Evolutionary conservation across 2,888 invertebrate genomes (phyloP), one percentile per base, ranked within the genome.

Genomic region (Rutpela maculata): DNA sequence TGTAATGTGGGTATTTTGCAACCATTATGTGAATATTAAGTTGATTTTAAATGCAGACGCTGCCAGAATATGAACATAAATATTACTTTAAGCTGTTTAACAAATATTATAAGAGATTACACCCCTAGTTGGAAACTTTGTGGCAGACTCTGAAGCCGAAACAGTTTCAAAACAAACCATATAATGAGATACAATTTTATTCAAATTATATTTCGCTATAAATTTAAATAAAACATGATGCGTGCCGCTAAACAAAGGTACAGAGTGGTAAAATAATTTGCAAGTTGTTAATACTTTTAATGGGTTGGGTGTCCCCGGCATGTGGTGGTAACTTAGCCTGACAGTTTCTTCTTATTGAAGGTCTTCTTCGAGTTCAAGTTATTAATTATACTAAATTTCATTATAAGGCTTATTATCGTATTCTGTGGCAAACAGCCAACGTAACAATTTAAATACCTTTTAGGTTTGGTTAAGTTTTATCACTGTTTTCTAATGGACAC

Each of bases 81-180:
- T 80, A 80, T 80, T 78, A 80, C 78, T 80, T 75, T 80, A 77
- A 80, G 80, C 78, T 77, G 80, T 80, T 80, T 75, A 78, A 78
- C 80, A 78, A 80, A 80, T 80, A 80, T 78, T 78, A 76, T 75
- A 77, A 77, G 78, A 80, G 80, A 80, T 80, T 80, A 80, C 77
- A 75, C 68, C 67, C 66, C 62, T 19, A 77, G 78, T 80, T 74
- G 78, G 74, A 71, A 74, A 78, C 75, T 67, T 65, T 59, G 67
- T 66, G 77, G 75, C 65, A 38, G 77, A 59, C 22, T 67, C 43
- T 18, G 55, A 55, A 69, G 56, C 72, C 76, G 76, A 76, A 56
- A 71, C 75, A 66, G 77, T 78, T 75, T 75, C 65, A 74, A 77
- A 78, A 77, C 78, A 77, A 78, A 77, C 80, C 76, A 57, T 55